phyloP scores from a whole-genome alignment of 1,140 invertebrate genomes.

The Pinna nobilis region DNA sequence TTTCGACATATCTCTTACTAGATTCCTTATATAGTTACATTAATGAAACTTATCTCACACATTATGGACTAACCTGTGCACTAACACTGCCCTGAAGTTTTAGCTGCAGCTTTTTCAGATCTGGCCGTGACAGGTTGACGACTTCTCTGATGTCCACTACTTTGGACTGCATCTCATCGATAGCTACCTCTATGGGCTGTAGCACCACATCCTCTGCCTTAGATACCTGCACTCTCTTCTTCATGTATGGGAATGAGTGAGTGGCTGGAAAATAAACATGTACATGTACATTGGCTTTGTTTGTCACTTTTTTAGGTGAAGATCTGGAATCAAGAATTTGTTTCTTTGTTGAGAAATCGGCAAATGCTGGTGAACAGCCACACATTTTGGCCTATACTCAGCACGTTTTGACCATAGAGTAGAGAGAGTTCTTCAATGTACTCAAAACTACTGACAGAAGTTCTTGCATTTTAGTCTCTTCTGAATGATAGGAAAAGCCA shows the following conservation, averaged over 20 bases:
- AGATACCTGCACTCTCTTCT: conserved; percentile 88
- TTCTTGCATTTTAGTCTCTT: neutral
- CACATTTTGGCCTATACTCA: too few species aligned
- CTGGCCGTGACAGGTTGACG: conserved; percentile 85
- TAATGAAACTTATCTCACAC: neutral
- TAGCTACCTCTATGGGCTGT: conserved; percentile 93
- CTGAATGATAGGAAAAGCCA: too few species aligned
- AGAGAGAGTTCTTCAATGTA: too few species aligned
- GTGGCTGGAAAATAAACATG: conserved; percentile 54
- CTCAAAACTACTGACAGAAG: too few species aligned
- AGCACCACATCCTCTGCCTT: conserved; percentile 85
- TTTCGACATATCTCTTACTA: too few species aligned
- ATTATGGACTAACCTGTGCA: conserved; percentile 79
- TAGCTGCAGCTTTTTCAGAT: conserved; percentile 92
- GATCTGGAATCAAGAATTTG: too few species aligned
- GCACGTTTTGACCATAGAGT: too few species aligned
- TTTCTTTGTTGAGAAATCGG: too few species aligned
- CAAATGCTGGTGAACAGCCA: too few species aligned
- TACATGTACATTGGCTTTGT: neutral
- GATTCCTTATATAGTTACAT: too few species aligned
- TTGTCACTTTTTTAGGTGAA: neutral
- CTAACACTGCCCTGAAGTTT: conserved; percentile 90
- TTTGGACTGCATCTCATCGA: conserved; percentile 91
- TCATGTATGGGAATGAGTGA: conserved; percentile 90
- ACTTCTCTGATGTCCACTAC: conserved; percentile 90